Conservation (phyloP, 2,888 invertebrate genomes). For the Diaperis boleti region DNA sequence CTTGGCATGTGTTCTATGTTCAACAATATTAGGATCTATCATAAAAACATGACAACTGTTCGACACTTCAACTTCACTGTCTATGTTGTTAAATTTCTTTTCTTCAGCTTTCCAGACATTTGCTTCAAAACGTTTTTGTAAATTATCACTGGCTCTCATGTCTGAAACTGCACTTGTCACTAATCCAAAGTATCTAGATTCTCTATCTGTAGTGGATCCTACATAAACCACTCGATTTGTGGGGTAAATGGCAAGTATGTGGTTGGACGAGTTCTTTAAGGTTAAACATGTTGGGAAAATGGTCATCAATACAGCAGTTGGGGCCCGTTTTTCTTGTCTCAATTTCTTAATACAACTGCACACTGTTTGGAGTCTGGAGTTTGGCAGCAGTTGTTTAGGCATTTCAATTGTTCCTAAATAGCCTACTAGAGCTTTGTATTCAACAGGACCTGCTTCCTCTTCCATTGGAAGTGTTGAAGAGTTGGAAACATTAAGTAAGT, state of each 20-base stretch:
- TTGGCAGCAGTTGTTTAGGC: constrained; percentile 83
- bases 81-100: constrained; percentile 53
- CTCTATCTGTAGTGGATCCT: constrained; percentile 91
- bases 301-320: constrained; percentile 87
- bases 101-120: constrained; percentile 43
- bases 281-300: constrained; percentile 85
- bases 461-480: constrained; percentile 57
- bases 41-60: constrained; percentile 97
- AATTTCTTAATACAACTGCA: constrained; percentile 90
- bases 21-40: constrained; percentile 87
- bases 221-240: constrained; percentile 89
- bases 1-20: constrained; percentile 83
- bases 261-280: constrained; percentile 82
- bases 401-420: constrained; percentile 97
- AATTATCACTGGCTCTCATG: constrained; percentile 50
- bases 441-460: constrained; percentile 71
- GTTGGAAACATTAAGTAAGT: constrained; percentile 47
- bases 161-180: constrained; percentile 84
- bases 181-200: constrained; percentile 91
- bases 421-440: constrained; percentile 89
- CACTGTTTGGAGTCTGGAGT: constrained; percentile 82
- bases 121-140: constrained; percentile 45
- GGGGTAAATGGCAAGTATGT: constrained; percentile 87
- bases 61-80: constrained; percentile 73
- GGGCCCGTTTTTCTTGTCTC: constrained; percentile 88